A percentile compares a stretch with the other conserved stretches of the same genome.
These are phyloP conservation scores for Dasypolia templi DNA, from an alignment of 2,888 invertebrate species.

Conservation along the genomic window DNA sequence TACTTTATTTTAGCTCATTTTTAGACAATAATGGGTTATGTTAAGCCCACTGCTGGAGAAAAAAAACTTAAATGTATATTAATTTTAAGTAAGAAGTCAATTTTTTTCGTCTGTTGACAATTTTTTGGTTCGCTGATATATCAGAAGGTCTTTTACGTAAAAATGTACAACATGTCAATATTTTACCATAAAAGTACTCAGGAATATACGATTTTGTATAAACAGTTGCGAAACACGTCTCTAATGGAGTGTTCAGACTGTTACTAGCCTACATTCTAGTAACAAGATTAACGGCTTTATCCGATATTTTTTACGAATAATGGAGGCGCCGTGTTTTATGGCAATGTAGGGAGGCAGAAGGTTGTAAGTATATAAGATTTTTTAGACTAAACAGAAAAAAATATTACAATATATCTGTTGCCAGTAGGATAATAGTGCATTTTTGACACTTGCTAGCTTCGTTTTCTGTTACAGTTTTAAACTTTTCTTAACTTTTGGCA, in stretches of 20 bases:
- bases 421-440: background rate
- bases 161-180: background rate
- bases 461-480: background rate
- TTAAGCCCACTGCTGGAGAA: too few relatives aligned
- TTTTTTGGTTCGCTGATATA: background rate
- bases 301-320: constrained; percentile 44
- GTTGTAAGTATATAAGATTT: background rate
- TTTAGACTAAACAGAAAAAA: background rate
- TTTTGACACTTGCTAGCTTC: background rate
- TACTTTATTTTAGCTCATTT: too few relatives aligned
- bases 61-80: too few relatives aligned
- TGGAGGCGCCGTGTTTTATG: constrained; percentile 36
- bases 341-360: background rate
- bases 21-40: too few relatives aligned
- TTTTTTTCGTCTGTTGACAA: too few relatives aligned
- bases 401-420: background rate
- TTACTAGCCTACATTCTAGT: constrained; percentile 33
- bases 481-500: background rate
- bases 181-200: background rate
- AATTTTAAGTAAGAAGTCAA: too few relatives aligned
- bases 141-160: background rate
- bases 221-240: constrained; percentile 11
- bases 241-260: constrained; percentile 38
- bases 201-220: constrained; percentile 19
- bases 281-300: constrained; percentile 60